Percentiles rank a stretch among this genome's conserved stretches.
These are phyloP conservation scores for Caenorhabditis wallacei DNA, from an alignment of 2,888 invertebrate species.

Conservation along the genomic window DNA sequence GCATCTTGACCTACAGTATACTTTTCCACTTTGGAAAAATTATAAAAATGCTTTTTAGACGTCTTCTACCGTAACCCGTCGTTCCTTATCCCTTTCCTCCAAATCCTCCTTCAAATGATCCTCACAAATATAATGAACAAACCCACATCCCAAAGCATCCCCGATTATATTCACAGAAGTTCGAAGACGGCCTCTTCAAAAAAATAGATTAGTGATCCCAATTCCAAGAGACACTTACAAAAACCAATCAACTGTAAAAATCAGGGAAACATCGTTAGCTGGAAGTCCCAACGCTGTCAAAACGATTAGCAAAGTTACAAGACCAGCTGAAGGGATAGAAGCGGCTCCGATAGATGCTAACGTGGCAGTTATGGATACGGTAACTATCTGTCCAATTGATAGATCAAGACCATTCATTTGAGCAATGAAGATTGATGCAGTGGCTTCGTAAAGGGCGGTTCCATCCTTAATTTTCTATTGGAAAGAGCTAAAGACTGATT, in stretches of 20 bases:
- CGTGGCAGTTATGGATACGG: slow-evolving; percentile 94
- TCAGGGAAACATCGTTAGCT: slow-evolving; percentile 84
- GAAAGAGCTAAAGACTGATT: slow-evolving; percentile 13
- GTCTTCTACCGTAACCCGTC: background rate
- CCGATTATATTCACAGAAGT: slow-evolving; percentile 93
- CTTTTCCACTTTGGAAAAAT: too few species aligned
- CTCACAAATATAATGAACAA: slow-evolving; percentile 86
- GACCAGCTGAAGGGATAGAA: slow-evolving; percentile 87
- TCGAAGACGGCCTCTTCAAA: slow-evolving; percentile 87
- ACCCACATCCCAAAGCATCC: slow-evolving; percentile 94
- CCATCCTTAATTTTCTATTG: slow-evolving; percentile 83
- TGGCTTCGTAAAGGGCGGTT: slow-evolving; percentile 89
- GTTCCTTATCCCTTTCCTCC: background rate
- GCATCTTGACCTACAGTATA: too few species aligned
- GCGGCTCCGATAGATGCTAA: slow-evolving; percentile 98
- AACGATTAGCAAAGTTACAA: slow-evolving; percentile 84
- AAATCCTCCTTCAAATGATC: slow-evolving; percentile 66
- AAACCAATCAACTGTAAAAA: slow-evolving; percentile 85
- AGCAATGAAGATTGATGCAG: slow-evolving; percentile 92
- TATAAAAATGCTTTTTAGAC: background rate
- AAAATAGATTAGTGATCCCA: background rate
- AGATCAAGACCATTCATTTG: slow-evolving; percentile 91
- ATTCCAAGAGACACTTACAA: slow-evolving; percentile 82
- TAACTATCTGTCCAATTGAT: slow-evolving; percentile 90
- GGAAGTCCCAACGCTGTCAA: slow-evolving; percentile 85